Evolutionary conservation across 2,797 vertebrate genomes (phyloP), one percentile per base, ranked within the genome.

Genomic region (Synaphobranchus kaupii): DNA sequence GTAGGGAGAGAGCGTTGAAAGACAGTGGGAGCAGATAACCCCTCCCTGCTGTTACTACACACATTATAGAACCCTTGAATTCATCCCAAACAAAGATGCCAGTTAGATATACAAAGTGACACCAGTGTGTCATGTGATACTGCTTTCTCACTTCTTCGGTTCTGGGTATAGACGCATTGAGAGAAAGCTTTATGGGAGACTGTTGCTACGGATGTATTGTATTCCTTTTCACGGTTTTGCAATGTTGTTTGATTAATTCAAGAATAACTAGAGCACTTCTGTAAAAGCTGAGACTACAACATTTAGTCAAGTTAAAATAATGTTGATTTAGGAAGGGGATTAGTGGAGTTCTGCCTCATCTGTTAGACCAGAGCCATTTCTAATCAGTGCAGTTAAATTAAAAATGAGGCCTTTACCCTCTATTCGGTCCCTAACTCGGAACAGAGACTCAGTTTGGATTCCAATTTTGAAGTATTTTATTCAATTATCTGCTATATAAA

Each of bases 351-450:
- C 90, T 91, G 88, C 88, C 89, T 90, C 91, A 52, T 90, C 90
- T 93, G 93, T 93, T 93, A 92, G 91, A 58, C 92, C 91, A 92
- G 84, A 93, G 90, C 89, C 93, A 88, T 87, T 92, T 94, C 92
- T 93, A 91, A 94, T 94, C 91, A 92, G 86, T 83, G 50, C 2
- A 7, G 85, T 89, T 93, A 94, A 93, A 94, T 94, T 93, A 92
- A 93, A 92, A 93, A 93, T 94, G 93, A 94, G 92, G 90, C 85
- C 56, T 86, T 89, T 88, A 90, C 90, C 91, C 94, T 90, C 90
- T 4, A 54, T 50, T 87, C 89, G 86, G 87, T 91, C 92, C 89
- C 89, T 90, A 89, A 90, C 91, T 85, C 56, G 89, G 87, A 89
- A 92, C 85, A 83, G 81, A 86, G 83, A 86, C 89, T 89, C 86